Percentiles rank a stretch among this genome's conserved stretches.
Conservation (phyloP, 1,140 invertebrate species). For the Drosophila funebris region DNA sequence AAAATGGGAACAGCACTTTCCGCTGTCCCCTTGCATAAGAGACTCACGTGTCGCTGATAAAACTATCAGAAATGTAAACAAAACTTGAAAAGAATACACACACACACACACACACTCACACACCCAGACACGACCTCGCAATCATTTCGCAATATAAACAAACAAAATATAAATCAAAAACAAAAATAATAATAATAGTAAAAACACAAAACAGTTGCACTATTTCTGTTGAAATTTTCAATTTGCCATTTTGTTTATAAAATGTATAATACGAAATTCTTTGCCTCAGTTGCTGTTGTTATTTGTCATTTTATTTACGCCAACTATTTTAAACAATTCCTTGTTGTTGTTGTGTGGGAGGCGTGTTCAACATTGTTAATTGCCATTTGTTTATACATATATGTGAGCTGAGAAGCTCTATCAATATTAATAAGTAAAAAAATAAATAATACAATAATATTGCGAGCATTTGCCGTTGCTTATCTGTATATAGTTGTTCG, state of each 20-base stretch:
- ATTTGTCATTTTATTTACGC: conserved; percentile 27
- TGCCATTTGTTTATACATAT: conserved; percentile 27
- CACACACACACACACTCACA: not conserved
- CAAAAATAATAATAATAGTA: not conserved
- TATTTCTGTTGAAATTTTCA: conserved; percentile 26
- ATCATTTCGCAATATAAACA: conserved; percentile 31
- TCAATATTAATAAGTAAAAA: conserved; percentile 14
- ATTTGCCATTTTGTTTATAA: conserved; percentile 30
- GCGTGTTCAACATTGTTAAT: conserved; percentile 31
- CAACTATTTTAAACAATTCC: conserved; percentile 23
- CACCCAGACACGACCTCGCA: conserved; percentile 13
- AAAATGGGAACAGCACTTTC: not conserved
- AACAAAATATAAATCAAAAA: conserved; percentile 20
- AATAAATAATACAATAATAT: conserved; percentile 1
- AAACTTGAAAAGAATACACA: conserved; percentile 25
- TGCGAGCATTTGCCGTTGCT: not conserved
- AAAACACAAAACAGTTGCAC: not conserved
- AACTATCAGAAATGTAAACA: conserved; percentile 26
- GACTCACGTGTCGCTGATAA: conserved; percentile 36
- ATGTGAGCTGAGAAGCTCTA: not conserved
- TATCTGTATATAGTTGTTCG: not conserved
- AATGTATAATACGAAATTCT: conserved; percentile 9
- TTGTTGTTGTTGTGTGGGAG: conserved; percentile 4
- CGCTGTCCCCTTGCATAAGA: not conserved
- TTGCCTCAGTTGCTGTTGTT: conserved; percentile 2